phyloP scores from a whole-genome alignment of 1,140 invertebrate species.

The Chlorops oryzae region DNA sequence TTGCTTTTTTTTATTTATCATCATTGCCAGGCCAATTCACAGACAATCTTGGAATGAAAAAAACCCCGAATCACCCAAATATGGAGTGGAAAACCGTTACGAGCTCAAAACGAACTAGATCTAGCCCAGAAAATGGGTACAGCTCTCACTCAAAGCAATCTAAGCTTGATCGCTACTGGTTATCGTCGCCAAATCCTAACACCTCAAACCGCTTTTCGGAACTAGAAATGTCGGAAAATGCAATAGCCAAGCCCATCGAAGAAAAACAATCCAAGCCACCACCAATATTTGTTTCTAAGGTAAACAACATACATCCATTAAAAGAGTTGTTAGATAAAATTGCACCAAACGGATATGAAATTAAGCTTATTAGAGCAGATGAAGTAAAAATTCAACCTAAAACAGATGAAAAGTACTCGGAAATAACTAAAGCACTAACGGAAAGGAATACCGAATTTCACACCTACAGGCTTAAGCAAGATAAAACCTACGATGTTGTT shows the following conservation, averaged over 20 bases:
- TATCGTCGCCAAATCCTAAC: neutral
- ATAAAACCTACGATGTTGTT: neutral
- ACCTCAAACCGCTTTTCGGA: neutral
- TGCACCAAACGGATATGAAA: neutral
- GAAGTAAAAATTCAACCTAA: neutral
- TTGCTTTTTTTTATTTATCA: too few relatives aligned
- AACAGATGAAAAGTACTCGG: neutral
- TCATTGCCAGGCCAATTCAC: too few relatives aligned
- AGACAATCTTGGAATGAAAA: too few relatives aligned
- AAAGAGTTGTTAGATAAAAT: neutral
- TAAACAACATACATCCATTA: neutral
- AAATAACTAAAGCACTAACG: neutral
- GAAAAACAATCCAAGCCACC: too few relatives aligned
- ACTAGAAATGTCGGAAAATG: neutral
- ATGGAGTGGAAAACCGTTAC: too few relatives aligned
- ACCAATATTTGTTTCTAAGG: neutral
- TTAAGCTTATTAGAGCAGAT: neutral
- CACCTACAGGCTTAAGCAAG: neutral
- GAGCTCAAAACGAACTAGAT: neutral
- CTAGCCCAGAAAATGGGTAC: neutral
- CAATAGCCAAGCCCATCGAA: neutral
- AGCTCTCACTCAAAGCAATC: neutral
- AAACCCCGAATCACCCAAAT: too few relatives aligned
- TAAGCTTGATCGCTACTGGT: neutral
- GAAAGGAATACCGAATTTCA: neutral